Conservation (phyloP, 2,888 invertebrate genomes). For the Cataglyphis rosenhaueri region DNA sequence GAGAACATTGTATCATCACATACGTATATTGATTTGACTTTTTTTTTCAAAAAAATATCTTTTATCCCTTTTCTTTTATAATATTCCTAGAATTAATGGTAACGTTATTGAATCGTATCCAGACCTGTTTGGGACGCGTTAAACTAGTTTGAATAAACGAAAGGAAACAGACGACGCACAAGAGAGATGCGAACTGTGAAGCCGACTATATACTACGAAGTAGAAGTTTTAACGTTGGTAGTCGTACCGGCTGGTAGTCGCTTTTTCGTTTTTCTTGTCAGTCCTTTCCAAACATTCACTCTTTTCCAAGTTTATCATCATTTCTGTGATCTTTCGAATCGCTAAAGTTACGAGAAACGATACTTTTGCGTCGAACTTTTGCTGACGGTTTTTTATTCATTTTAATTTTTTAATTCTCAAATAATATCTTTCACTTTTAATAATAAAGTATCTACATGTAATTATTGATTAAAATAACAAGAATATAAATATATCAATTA, state of each 20-base stretch:
- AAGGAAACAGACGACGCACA: conserved; percentile 32
- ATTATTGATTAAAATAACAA: conserved; percentile 8
- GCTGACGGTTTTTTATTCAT: conserved; percentile 8
- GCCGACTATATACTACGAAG: conserved; percentile 24
- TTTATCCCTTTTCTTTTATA: neutral
- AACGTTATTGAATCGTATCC: conserved; percentile 36
- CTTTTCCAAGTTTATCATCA: conserved; percentile 76
- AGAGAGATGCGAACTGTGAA: conserved; percentile 39
- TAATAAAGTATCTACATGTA: neutral
- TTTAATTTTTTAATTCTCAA: neutral
- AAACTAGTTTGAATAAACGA: conserved; percentile 42
- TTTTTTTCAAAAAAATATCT: neutral
- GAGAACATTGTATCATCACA: neutral
- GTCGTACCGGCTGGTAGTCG: conserved; percentile 18
- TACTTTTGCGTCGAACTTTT: conserved; percentile 21
- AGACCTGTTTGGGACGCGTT: conserved; percentile 33
- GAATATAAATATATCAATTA: neutral
- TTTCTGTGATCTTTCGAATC: conserved; percentile 73
- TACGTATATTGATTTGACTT: neutral
- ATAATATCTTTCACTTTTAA: neutral
- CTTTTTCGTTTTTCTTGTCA: conserved; percentile 53
- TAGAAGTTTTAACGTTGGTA: conserved; percentile 49
- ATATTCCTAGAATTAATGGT: conserved; percentile 18
- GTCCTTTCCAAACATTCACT: conserved; percentile 66
- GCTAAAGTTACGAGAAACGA: conserved; percentile 20